Conservation (phyloP, 1,140 invertebrate genomes). For the Zaprionus lachaisei region DNA sequence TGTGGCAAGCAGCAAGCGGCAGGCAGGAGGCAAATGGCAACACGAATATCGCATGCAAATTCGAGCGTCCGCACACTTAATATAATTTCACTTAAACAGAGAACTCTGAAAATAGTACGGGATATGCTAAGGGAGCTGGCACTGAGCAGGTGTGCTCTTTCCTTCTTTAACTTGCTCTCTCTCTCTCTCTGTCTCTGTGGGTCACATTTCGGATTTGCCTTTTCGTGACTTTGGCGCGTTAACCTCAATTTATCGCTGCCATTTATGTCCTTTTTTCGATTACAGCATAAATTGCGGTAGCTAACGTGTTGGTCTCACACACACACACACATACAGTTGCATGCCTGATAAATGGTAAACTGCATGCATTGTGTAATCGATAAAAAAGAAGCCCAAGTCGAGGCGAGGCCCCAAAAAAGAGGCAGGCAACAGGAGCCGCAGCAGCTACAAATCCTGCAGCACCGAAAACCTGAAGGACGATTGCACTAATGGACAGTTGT, state of each 20-base stretch:
- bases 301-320: constrained; percentile 65
- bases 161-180: background rate
- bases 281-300: constrained; percentile 80
- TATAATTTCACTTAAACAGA: constrained; percentile 78
- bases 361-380: constrained; percentile 81
- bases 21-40: constrained; percentile 34
- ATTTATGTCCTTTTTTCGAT: constrained; percentile 80
- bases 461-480: constrained; percentile 38
- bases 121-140: background rate
- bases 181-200: constrained; percentile 36
- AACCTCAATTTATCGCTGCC: constrained; percentile 81
- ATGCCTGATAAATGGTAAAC: constrained; percentile 73
- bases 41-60: constrained; percentile 78
- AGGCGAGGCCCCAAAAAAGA: constrained; percentile 10
- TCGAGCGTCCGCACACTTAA: constrained; percentile 77
- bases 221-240: constrained; percentile 81
- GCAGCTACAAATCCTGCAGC: constrained; percentile 46
- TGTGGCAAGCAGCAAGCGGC: constrained; percentile 21
- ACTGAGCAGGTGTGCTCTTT: background rate
- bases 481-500: constrained; percentile 55
- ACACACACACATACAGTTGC: constrained; percentile 11
- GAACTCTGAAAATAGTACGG: constrained; percentile 3
- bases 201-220: constrained; percentile 52
- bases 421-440: background rate
- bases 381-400: constrained; percentile 50